Percentiles rank a stretch among this genome's conserved stretches.
phyloP scores from a whole-genome alignment of 2,797 vertebrate genomes.

The Aplochiton taeniatus region DNA sequence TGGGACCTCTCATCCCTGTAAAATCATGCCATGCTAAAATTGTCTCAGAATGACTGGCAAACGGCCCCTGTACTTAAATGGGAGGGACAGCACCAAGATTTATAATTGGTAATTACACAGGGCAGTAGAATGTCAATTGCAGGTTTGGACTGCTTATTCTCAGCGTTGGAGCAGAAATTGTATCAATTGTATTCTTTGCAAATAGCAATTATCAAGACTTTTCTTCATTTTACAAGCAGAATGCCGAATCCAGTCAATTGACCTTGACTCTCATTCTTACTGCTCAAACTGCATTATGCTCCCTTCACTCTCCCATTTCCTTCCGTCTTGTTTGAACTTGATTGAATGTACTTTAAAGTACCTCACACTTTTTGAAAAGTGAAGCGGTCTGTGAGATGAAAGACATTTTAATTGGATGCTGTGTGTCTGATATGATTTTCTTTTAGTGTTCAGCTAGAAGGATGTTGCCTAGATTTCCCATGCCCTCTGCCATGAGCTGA shows the following conservation, averaged over 20 bases:
- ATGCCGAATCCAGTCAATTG: constrained; percentile 3
- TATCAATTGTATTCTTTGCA: constrained; percentile 53
- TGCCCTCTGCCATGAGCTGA: constrained; percentile 21
- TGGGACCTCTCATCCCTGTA: background rate
- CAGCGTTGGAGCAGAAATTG: constrained; percentile 39
- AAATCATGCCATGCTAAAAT: constrained; percentile 6
- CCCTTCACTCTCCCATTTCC: background rate
- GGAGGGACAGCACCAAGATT: constrained; percentile 31
- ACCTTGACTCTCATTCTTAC: constrained; percentile 15
- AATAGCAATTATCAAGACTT: constrained; percentile 39
- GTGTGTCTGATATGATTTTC: constrained; percentile 20
- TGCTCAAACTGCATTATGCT: background rate
- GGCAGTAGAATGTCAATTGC: constrained; percentile 34
- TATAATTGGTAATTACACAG: constrained; percentile 51
- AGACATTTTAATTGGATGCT: constrained; percentile 43
- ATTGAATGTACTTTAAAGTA: constrained; percentile 27
- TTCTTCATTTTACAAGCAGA: constrained; percentile 13
- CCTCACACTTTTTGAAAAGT: constrained; percentile 20
- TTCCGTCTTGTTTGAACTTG: constrained; percentile 10
- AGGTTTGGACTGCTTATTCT: constrained; percentile 48
- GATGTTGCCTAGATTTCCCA: constrained; percentile 23
- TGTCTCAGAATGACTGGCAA: constrained; percentile 21
- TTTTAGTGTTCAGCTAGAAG: constrained; percentile 20
- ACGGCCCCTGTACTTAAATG: constrained; percentile 46
- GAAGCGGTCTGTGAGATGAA: constrained; percentile 38